Evolutionary conservation across 2,888 invertebrate genomes (phyloP), one percentile per base, ranked within the genome.

Genomic region (Acanthacorydalis orientalis): DNA sequence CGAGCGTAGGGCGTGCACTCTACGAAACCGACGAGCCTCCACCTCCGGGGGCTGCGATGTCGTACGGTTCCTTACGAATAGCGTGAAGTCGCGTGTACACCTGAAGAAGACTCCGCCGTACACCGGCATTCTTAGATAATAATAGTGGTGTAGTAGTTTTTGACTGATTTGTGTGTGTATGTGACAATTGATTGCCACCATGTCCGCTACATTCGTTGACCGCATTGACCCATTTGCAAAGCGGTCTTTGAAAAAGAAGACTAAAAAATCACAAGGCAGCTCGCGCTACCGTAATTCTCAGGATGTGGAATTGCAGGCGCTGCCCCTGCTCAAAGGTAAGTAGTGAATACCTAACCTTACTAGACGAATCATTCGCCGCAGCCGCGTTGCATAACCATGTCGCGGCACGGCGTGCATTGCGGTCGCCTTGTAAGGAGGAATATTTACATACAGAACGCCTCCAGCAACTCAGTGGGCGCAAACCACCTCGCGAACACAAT

Each of bases 191-290:
- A 46, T 42, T 43, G 43, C 52, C 68, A 72, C 70, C 66, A 78
- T 77, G 80, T 81, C 86, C 74, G 83, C 81, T 74, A 83, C 88
- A 69, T 90, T 95, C 78, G 93, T 95, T 74, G 96, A 97, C 79
- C 88, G 95, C 73, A 96, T 97, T 76, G 97, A 97, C 78, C 97
- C 97, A 63, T 97, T 97, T 74, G 89, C 91, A 60, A 97, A 96
- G 77, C 82, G 93, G 68, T 95, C 96, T 62, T 73, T 93, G 62
- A 92, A 93, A 76, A 92, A 96, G 77, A 95, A 97, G 73, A 90
- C 91, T 65, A 95, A 92, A 77, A 90, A 92, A 73, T 93, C 95
- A 66, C 96, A 97, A 74, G 97, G 97, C 61, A 96, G 96, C 60
- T 97, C 97, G 55, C 82, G 97, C 62, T 98, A 97, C 73, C 84